A percentile compares a stretch with the other conserved stretches of the same genome.
Conservation (phyloP, 2,888 invertebrate genomes). For the Heliconius ismenius region DNA sequence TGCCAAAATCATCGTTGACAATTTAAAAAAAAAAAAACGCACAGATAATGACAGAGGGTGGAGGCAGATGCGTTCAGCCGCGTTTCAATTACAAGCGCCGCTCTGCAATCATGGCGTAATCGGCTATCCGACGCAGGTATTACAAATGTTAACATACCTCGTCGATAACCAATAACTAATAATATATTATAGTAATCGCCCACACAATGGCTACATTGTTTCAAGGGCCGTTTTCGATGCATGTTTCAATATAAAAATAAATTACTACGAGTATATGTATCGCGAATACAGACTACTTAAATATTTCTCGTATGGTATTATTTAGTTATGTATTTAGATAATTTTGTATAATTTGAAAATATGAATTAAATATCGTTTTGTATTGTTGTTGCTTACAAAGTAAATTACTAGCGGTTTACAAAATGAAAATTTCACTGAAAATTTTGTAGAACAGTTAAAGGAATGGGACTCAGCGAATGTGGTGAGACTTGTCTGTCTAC, state of each 20-base stretch:
- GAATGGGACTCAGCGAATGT: too few relatives aligned
- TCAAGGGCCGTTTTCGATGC: slow-evolving; percentile 31
- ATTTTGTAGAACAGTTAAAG: too few relatives aligned
- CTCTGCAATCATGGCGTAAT: slow-evolving; percentile 75
- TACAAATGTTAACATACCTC: slow-evolving; percentile 53
- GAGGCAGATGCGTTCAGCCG: slow-evolving; percentile 54
- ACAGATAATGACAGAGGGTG: slow-evolving; percentile 61
- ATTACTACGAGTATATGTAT: not conserved
- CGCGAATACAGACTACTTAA: slow-evolving; percentile 13
- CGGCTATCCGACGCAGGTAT: slow-evolving; percentile 63
- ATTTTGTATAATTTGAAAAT: not conserved
- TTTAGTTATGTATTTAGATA: slow-evolving; percentile 1
- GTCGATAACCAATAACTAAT: slow-evolving; percentile 50
- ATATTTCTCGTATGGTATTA: slow-evolving; percentile 1
- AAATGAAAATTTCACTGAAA: not conserved
- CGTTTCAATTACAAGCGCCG: slow-evolving; percentile 67
- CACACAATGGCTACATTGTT: slow-evolving; percentile 42
- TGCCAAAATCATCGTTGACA: slow-evolving; percentile 49
- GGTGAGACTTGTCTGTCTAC: too few relatives aligned
- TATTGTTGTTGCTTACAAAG: not conserved
- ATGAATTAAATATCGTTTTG: not conserved
- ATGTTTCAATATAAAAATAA: slow-evolving; percentile 33
- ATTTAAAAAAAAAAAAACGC: slow-evolving; percentile 51
- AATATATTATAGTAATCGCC: slow-evolving; percentile 38
- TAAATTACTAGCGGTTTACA: not conserved